Percentiles rank a stretch among this genome's conserved stretches.
These are phyloP conservation scores for Dipodomys spectabilis DNA, from an alignment of 2,113 vertebrate species.

Conservation along the genomic window DNA sequence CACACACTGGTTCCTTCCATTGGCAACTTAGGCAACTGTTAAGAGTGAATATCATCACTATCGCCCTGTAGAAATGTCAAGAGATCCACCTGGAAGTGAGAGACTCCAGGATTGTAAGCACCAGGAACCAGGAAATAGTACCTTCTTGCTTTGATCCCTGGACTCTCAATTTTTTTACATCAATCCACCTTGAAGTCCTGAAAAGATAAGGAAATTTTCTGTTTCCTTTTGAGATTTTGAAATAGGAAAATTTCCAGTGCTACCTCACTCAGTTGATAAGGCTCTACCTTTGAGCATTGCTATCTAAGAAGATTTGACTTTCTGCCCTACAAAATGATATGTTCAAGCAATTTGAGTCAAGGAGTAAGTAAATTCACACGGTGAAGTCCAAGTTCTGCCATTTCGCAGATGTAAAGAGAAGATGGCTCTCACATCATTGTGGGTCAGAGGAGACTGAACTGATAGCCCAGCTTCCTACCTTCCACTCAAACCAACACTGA, in stretches of 20 bases:
- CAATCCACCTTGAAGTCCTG: not conserved
- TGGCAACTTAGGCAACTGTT: not conserved
- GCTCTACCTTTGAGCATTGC: not conserved
- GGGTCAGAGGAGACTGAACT: not conserved
- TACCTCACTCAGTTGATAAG: not conserved
- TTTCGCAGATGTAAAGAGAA: not conserved
- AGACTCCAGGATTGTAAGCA: not conserved
- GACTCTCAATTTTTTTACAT: not conserved
- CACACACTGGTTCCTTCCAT: not conserved
- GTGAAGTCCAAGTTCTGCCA: not conserved
- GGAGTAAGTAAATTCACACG: not conserved
- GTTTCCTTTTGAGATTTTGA: not conserved
- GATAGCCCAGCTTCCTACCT: not conserved
- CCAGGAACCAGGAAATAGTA: not conserved
- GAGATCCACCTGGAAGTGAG: not conserved
- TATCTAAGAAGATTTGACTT: not conserved
- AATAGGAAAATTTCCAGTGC: not conserved
- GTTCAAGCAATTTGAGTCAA: not conserved
- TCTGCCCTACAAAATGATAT: not conserved
- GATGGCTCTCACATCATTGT: not conserved
- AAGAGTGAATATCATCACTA: not conserved
- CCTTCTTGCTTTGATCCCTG: not conserved
- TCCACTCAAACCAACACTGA: not conserved
- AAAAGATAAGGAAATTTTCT: not conserved
- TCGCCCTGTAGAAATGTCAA: not conserved